Evolutionary conservation across 2,113 vertebrate species (phyloP).

Genomic region (Chionis minor): DNA sequence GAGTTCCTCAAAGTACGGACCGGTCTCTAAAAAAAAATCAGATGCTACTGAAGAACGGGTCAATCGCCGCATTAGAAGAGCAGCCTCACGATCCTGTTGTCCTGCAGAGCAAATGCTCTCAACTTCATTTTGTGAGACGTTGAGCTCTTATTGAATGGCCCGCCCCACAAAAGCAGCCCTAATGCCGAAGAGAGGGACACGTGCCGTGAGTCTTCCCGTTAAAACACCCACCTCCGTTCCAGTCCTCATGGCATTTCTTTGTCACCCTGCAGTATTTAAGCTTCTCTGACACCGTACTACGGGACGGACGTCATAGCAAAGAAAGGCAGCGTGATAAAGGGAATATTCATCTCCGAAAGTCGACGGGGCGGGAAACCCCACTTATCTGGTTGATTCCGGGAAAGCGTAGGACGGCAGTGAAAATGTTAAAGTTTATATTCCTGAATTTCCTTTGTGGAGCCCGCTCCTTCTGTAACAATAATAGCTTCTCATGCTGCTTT

Average conservation of each 20-base stretch:
- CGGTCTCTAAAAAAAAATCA: neutral
- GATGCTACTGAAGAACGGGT: neutral
- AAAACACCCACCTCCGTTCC: neutral
- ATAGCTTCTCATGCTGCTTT: neutral
- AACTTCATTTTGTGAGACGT: neutral
- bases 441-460: neutral
- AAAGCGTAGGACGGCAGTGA: neutral
- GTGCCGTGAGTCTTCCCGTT: neutral
- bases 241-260: neutral
- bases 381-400: neutral
- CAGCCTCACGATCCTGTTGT: accelerated
- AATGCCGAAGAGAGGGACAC: too few relatives aligned
- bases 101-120: neutral
- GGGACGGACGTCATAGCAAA: neutral
- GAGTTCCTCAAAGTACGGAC: neutral
- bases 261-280: neutral
- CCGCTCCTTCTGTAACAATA: neutral
- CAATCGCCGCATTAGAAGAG: accelerated
- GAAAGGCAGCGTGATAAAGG: neutral
- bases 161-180: neutral
- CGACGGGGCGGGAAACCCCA: neutral
- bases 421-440: neutral
- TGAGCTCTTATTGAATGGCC: neutral
- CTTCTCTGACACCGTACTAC: neutral
- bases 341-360: neutral